phyloP scores from a whole-genome alignment of 2,888 invertebrate genomes.

The Vannuccia rotundouncinata region DNA sequence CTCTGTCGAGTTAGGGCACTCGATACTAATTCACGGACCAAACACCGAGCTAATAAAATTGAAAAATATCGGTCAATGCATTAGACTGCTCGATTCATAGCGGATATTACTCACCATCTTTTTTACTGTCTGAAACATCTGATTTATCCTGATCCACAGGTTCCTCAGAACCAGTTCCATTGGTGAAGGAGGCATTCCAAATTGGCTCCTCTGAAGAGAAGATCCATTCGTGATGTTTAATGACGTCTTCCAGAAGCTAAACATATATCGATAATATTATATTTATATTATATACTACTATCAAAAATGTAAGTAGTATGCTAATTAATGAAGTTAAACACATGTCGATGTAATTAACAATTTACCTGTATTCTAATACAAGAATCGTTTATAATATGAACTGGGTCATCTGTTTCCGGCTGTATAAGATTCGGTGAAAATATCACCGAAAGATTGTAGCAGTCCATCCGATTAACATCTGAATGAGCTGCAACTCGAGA shows the following conservation, averaged over 20 bases:
- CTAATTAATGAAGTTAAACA: too few relatives aligned
- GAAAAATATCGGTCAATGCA: not conserved
- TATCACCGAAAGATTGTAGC: not conserved
- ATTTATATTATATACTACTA: too few relatives aligned
- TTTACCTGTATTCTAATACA: not conserved
- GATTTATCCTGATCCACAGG: not conserved
- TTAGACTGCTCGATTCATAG: not conserved
- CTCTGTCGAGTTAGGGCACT: not conserved
- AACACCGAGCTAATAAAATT: not conserved
- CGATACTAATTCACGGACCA: not conserved
- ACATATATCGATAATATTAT: too few relatives aligned
- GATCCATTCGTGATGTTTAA: not conserved
- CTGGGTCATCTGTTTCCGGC: not conserved
- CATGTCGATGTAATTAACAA: too few relatives aligned
- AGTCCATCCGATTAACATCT: not conserved
- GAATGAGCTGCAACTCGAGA: not conserved
- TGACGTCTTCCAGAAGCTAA: not conserved
- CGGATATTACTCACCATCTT: not conserved
- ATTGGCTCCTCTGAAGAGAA: not conserved
- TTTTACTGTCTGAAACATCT: not conserved
- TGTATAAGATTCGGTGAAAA: not conserved
- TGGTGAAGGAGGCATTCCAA: not conserved
- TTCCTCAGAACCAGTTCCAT: not conserved
- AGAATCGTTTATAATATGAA: not conserved
- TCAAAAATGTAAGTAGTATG: too few relatives aligned